Conservation (phyloP, 2,113 vertebrate species). For the Mastomys coucha region DNA sequence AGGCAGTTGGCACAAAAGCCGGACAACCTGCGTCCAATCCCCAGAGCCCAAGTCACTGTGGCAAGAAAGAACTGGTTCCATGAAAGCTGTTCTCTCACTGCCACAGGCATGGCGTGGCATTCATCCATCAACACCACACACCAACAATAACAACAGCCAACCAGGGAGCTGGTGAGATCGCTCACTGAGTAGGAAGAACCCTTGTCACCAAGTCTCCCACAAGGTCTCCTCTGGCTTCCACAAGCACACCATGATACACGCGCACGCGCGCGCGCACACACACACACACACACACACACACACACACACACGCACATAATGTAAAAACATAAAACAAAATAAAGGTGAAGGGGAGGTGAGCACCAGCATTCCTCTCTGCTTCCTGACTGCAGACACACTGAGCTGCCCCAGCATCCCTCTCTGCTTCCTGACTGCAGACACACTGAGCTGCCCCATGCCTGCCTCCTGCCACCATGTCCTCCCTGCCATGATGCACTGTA, state of each 20-base stretch:
- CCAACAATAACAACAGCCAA: not conserved
- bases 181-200: too few relatives aligned
- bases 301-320: not conserved
- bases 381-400: not conserved
- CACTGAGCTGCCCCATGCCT: not conserved
- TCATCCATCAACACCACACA: not conserved
- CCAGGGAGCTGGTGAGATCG: not conserved
- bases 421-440: not conserved
- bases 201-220: not conserved
- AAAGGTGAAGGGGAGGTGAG: not conserved
- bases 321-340: too few relatives aligned
- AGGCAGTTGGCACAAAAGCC: not conserved
- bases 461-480: not conserved
- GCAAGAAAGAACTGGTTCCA: not conserved
- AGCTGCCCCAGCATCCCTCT: too few relatives aligned
- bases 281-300: too few relatives aligned
- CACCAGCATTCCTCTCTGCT: not conserved
- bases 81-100: not conserved
- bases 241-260: too few relatives aligned
- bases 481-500: accelerated
- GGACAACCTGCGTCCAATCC: not conserved
- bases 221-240: not conserved
- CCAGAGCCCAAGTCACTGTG: not conserved
- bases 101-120: not conserved
- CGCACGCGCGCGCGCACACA: too few relatives aligned